Evolutionary conservation across 2,888 invertebrate species (phyloP).

Genomic region (Drosophila sordidula): DNA sequence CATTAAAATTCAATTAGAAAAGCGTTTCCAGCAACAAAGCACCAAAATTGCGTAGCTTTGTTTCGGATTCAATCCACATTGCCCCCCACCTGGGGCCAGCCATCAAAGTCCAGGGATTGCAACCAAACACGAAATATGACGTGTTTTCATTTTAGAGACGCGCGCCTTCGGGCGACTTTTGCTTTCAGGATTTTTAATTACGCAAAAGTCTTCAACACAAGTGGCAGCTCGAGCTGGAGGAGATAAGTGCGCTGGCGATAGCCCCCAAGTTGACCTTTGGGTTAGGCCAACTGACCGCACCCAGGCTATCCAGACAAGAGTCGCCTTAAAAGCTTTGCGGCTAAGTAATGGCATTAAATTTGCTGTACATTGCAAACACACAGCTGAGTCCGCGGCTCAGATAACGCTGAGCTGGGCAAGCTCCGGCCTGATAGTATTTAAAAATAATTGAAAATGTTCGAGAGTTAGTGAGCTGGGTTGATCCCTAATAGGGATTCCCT

Average conservation of each 20-base stretch:
- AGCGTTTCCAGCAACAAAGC: constrained; percentile 20
- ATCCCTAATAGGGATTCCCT: no score
- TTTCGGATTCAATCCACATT: constrained; percentile 3
- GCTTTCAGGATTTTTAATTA: constrained; percentile 64
- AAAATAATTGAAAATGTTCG: constrained; percentile 3
- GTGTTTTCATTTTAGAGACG: constrained; percentile 46
- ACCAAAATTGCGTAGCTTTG: constrained; percentile 40
- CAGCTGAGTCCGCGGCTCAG: constrained; percentile 8
- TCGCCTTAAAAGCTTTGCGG: constrained; percentile 33
- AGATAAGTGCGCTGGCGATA: constrained; percentile 56
- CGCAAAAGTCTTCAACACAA: constrained; percentile 57
- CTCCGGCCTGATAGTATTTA: constrained; percentile 1
- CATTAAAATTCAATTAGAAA: constrained; percentile 78
- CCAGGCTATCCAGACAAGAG: constrained; percentile 56
- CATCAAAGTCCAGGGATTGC: constrained; percentile 38
- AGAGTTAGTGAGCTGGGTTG: not conserved
- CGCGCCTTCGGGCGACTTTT: constrained; percentile 15
- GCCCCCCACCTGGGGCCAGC: not conserved
- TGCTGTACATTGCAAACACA: constrained; percentile 8
- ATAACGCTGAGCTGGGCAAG: constrained; percentile 33
- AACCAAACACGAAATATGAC: constrained; percentile 64
- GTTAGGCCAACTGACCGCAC: constrained; percentile 48
- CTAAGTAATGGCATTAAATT: constrained; percentile 28
- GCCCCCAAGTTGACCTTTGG: constrained; percentile 45
- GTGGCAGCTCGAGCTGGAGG: constrained; percentile 3